Base-by-base conservation (phyloP, 2,113 vertebrate genomes). In the Paradisaea rubra region DNA sequence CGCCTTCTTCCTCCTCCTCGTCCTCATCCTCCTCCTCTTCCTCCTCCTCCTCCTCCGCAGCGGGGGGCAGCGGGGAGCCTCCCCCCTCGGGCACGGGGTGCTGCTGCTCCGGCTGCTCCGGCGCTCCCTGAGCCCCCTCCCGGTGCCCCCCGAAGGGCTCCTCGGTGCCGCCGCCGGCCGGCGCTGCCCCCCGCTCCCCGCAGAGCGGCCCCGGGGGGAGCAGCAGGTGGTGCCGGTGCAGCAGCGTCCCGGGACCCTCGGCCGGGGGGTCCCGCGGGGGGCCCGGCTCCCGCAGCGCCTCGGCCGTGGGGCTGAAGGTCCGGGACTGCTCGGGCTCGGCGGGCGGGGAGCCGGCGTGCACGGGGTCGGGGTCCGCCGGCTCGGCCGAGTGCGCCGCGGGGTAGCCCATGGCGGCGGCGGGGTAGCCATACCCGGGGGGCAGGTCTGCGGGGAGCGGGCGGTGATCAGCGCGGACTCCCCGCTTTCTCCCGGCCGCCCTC, bases 371-470 rank as follows among this genome's bases (percentile, higher is more conserved):
- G 92, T 98, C 98, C 1, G 97, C 98, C n/a, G 98, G 98, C 94
- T 99, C 98, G 39, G 98, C 98, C 35, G 99, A 97, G 89, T 92
- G 98, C 44, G 97, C 93, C 21, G 98, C 97, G 66, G 98, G 97
- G 97, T 98, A 99, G 92, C 97, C 98, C 96, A 98, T 95, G 91
- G 96, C 37, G 35, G 98, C 95, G 5, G 97, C 84, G 7, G 98
- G 98, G 93, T 98, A 99, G 71, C 97, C 95, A 88, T 98, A 99
- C 77, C 98, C 98, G 35, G 98, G 98, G 89, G 98, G 98, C 93
- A 99, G 95, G 82, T 99, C 99, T 99, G 96, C 1, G 8, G 77
- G 64, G 66, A 85, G 28, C 1, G 2, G 42, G n/a, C 0, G 4
- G 20, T 0, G 10, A 20, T 82, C 66, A 86, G 63, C 4, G 0